Evolutionary conservation across 2,797 vertebrate species (phyloP).

Genomic region (Falco rusticolus): DNA sequence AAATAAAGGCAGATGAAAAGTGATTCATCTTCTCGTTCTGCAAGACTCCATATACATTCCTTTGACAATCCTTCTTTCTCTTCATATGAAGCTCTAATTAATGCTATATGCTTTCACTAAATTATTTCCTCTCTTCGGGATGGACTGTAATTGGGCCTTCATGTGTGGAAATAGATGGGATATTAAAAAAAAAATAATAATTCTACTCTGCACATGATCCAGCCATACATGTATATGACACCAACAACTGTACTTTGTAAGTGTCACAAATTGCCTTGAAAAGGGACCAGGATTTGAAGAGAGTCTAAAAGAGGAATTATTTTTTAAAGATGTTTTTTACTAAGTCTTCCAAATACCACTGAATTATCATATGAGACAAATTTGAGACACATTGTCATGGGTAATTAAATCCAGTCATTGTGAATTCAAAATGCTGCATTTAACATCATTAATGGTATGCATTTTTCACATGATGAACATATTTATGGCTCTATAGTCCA

Average conservation of each 20-base stretch:
- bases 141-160: background rate
- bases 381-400: background rate
- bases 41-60: background rate
- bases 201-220: background rate
- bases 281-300: background rate
- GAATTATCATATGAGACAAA: background rate
- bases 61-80: background rate
- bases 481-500: background rate
- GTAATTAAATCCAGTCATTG: conserved; percentile 16
- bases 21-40: background rate
- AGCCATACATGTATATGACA: background rate
- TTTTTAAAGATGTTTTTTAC: background rate
- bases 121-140: conserved; percentile 1
- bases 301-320: background rate
- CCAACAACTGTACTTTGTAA: background rate
- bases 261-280: background rate
- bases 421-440: conserved; percentile 21
- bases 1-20: conserved; percentile 9
- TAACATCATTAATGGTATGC: conserved; percentile 4
- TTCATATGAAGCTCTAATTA: background rate
- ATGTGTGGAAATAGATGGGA: background rate
- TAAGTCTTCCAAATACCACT: background rate
- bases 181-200: background rate
- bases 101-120: background rate
- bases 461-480: background rate